Base-by-base conservation (phyloP, 2,888 invertebrate genomes). In the Dolichomitus sp. region DNA sequence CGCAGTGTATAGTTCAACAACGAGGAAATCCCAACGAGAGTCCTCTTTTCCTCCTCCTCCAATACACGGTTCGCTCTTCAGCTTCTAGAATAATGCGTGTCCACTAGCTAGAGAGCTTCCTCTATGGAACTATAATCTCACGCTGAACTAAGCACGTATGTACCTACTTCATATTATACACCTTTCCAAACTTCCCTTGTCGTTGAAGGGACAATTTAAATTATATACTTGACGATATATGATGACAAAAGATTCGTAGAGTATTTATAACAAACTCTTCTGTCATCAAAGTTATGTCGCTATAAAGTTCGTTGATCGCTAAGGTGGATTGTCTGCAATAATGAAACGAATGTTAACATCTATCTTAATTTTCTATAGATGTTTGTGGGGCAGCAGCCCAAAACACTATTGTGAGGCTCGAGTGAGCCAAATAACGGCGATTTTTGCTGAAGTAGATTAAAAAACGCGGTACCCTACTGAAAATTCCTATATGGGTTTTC, bases 31-130 rank as follows among this genome's bases (percentile, higher is more conserved):
- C 37, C 33, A 57, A 63, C 63, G 19, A 37, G 63, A 19, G 1
- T 37, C 57, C n/a, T 40, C 61, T 61, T 40, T 40, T 40, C 61
- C 37, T 37, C 40, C 19, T 61, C 37, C n/a, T 17, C 19, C 5
- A 54, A 33, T 33, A 33, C 54, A n/a, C 27, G 33, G 59, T 2
- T 61, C 61, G 19, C 61, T 61, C 61, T 61, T 42, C 40, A 40
- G 61, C 12, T 40, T 40, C 19, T 19, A 19, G 19, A 61, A 61
- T 61, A 61, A 61, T 61, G 61, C 61, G 61, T 61, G 61, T 59
- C n/a, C 59, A 14, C 17, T 42, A 19, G 37, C 12, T 9, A 2
- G 37, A 37, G 59, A 11, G 14, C 12, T 23, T 14, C 19, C 37
- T 37, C 19, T 61, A 61, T 33, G 17, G 40, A 40, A 61, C 17